These are phyloP conservation scores for Varecia variegata DNA, from an alignment of 2,797 vertebrate genomes.

Conservation along the genomic window DNA sequence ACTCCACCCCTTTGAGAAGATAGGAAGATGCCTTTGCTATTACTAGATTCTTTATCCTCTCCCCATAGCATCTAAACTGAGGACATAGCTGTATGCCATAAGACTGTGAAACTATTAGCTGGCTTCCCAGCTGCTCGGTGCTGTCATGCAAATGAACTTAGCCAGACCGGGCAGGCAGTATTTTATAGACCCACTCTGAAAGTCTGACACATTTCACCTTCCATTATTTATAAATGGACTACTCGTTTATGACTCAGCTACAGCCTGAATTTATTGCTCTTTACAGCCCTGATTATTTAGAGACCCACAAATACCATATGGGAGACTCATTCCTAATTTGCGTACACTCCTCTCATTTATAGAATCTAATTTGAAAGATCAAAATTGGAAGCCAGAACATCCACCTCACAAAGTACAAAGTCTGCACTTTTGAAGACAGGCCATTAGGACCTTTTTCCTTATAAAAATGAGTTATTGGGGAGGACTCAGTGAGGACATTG, in stretches of 20 bases:
- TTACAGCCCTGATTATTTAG: conserved; percentile 23
- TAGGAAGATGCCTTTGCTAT: conserved; percentile 41
- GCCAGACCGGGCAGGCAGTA: neutral
- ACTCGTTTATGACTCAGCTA: conserved; percentile 52
- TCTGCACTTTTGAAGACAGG: conserved; percentile 1
- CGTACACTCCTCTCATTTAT: neutral
- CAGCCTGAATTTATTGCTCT: conserved; percentile 54
- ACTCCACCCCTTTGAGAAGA: conserved; percentile 26
- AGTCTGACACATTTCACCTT: conserved; percentile 30
- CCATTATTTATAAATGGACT: conserved; percentile 41
- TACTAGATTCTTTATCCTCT: conserved; percentile 57
- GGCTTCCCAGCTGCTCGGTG: neutral
- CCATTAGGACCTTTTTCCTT: neutral
- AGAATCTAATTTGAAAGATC: conserved; percentile 30
- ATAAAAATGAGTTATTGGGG: conserved; percentile 33
- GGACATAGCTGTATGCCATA: neutral
- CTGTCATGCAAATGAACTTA: neutral
- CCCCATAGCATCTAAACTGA: neutral
- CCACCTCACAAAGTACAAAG: neutral
- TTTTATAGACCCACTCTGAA: conserved; percentile 11
- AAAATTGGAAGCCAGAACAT: conserved; percentile 34
- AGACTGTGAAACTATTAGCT: neutral
- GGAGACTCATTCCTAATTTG: conserved; percentile 26
- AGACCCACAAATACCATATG: conserved; percentile 26
- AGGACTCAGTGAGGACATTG: neutral